Base-by-base conservation (phyloP, 2,797 vertebrate species). In the Mycteria americana region DNA sequence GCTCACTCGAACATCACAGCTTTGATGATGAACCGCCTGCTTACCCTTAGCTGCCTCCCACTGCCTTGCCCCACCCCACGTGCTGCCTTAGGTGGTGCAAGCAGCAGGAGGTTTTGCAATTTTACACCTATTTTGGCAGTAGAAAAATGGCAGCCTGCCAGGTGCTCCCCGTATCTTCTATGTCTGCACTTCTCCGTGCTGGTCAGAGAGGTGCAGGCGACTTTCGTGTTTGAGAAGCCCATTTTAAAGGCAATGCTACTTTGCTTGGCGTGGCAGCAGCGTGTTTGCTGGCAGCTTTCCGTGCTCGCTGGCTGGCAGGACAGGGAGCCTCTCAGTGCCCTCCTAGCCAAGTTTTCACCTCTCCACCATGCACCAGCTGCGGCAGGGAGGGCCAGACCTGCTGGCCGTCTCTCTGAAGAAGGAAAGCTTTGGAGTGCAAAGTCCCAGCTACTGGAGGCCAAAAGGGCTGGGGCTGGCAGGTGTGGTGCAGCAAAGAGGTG, bases 221-320 rank as follows among this genome's bases (percentile, higher is more conserved):
- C 50, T 5, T 17, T 16, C 0, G 0, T 3, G 8, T 14, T 46
- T 4, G 39, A 28, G 35, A 35, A 39, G 0, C 14, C 18, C 12
- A 0, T 35, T 39, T 62, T 11, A 22, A 37, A 37, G 48, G 43
- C 51, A 76, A 13, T 2, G 18, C 11, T 9, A 18, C 53, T 84
- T 17, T 37, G 19, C 39, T 31, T 23, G 18, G 41, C 0, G 0
- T 7, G 28, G 57, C 65, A 41, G 15, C 2, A 1, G 7, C 0
- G 0, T 4, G 5, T 30, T 11, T 69, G 50, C 39, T 28, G 86
- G 69, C 79, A 65, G 69, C 21, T 41, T 12, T 31, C 56, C 8
- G 2, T 5, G 48, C 0, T 0, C 23, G 46, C 62, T 50, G 46
- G 53, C 67, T 39, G 65, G 23, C 35, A 74, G 53, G 33, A 54